Evolutionary conservation across 2,113 vertebrate species (phyloP), one percentile per base, ranked within the genome.

Genomic region (Poecilia latipinna): DNA sequence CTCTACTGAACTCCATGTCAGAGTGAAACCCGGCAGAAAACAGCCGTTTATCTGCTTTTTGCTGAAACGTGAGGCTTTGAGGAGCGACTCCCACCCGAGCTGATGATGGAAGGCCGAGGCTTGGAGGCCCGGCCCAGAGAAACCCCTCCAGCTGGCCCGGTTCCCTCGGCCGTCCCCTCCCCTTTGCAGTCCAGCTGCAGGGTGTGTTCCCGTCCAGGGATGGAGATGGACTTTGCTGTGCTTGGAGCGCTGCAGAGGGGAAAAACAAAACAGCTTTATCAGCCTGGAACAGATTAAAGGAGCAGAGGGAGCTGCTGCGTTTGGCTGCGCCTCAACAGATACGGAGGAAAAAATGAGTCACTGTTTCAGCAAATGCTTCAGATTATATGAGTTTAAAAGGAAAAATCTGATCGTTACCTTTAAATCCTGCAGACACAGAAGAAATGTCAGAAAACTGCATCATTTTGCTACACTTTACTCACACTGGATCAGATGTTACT

Each of bases 171-270:
- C 0, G 97, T 98, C 4, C 98, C 97, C 63, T 97, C 97, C 0
- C 97, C 97, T 91, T 99, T 99, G 79, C 98, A 96, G 82, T 97
- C 97, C 94, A 98, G 95, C 94, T 98, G 97, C 82, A 99, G 93
- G 82, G 96, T 96, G 3, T 95, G 95, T 74, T 98, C 97, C 72
- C 95, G 97, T 32, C 97, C 96, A 0, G 97, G 94, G 63, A 98
- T 91, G 77, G 94, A 94, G 94, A 98, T 97, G 83, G 96, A 97
- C 90, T 99, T 99, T 74, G 97, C 97, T 0, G 97, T 97, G 84
- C 96, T 97, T 3, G 89, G 90, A 74, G 95, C 92, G 31, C 95
- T 95, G 85, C 10, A 28, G 22, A 15, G 42, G 35, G 51, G 35
- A 31, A 15, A n/a, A 10, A 15, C 12, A 61, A 6, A 22, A 60